Percentiles rank a stretch among this genome's conserved stretches.
Conservation (phyloP, 2,888 invertebrate genomes). For the Drosophila flavopinicola region DNA sequence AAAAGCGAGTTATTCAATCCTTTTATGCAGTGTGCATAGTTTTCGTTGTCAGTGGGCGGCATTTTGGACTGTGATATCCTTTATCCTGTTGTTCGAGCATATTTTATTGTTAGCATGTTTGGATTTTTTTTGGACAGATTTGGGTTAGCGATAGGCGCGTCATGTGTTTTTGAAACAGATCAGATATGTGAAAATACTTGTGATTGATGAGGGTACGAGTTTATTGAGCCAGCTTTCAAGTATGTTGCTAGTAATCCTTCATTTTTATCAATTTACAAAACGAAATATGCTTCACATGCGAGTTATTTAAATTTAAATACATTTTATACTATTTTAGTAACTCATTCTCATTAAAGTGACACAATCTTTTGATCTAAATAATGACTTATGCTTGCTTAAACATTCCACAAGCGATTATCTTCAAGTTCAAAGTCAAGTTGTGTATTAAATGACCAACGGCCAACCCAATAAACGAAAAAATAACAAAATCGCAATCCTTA, state of each 20-base stretch:
- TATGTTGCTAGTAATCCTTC: constrained; percentile 15
- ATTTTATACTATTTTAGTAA: not conserved
- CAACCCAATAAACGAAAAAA: constrained; percentile 34
- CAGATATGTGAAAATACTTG: constrained; percentile 25
- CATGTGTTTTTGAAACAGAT: constrained; percentile 16
- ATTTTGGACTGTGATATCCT: constrained; percentile 29
- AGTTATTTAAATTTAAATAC: not conserved
- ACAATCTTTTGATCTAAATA: constrained; percentile 5
- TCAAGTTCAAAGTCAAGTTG: constrained; percentile 28
- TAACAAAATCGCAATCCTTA: constrained; percentile 52
- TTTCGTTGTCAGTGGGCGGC: constrained; percentile 38
- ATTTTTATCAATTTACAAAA: constrained; percentile 26
- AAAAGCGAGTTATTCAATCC: constrained; percentile 73
- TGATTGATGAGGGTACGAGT: constrained; percentile 57
- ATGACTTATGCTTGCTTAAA: constrained; percentile 23
- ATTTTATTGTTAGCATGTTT: constrained; percentile 49
- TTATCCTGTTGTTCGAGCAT: constrained; percentile 42
- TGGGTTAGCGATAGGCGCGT: constrained; percentile 45
- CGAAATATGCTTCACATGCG: no score
- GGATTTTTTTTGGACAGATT: constrained; percentile 47
- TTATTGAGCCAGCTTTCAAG: constrained; percentile 23
- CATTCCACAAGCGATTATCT: constrained; percentile 8
- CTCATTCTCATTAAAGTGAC: not conserved
- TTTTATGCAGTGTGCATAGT: constrained; percentile 59
- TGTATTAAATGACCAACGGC: constrained; percentile 45